Conservation (phyloP, 1,140 invertebrate species). For the Aphis gossypii region DNA sequence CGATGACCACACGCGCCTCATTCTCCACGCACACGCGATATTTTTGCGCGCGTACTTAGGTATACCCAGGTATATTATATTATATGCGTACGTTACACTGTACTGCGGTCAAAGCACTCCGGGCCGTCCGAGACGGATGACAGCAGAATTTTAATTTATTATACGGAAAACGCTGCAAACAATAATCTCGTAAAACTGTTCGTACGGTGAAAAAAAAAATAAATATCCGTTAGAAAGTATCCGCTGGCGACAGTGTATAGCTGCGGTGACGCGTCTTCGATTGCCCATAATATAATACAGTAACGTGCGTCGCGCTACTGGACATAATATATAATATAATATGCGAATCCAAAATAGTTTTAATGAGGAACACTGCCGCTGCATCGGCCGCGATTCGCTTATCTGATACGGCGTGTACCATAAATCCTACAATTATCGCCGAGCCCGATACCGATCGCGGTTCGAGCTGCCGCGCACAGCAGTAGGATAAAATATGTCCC, state of each 20-base stretch:
- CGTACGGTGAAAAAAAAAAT: not conserved
- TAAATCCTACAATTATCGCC: slow-evolving; percentile 42
- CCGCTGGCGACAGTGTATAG: not conserved
- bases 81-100: not conserved
- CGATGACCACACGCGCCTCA: not conserved
- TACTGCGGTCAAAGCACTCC: not conserved
- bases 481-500: slow-evolving; percentile 24
- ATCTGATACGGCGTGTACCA: slow-evolving; percentile 18
- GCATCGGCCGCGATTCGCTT: not conserved
- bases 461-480: not conserved
- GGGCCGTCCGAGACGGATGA: not conserved
- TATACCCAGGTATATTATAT: too few species aligned
- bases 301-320: too few species aligned
- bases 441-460: not conserved
- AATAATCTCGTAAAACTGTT: not conserved
- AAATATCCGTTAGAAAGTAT: slow-evolving; percentile 27
- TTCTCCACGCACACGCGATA: not conserved
- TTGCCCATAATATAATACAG: not conserved
- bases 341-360: slow-evolving; percentile 8
- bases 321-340: not conserved
- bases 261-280: not conserved
- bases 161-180: not conserved
- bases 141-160: not conserved
- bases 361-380: not conserved
- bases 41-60: not conserved